Conservation (phyloP, 2,888 invertebrate species). For the Conomelus anceps region DNA sequence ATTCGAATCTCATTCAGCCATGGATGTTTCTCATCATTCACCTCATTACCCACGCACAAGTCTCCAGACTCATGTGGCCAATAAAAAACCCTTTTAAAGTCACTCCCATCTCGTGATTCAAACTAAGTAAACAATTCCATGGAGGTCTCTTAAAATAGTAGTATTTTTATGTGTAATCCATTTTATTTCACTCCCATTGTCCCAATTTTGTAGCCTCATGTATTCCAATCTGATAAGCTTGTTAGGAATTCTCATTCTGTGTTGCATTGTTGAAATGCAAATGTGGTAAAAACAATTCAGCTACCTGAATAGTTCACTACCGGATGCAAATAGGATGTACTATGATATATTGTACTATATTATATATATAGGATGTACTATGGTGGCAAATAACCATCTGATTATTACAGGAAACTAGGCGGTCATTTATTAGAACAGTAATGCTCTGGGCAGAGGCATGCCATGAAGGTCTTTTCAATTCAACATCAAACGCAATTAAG, state of each 20-base stretch:
- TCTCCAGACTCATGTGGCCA: too few relatives aligned
- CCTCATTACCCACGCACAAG: too few relatives aligned
- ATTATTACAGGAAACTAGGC: not conserved
- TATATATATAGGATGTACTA: too few relatives aligned
- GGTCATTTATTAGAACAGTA: not conserved
- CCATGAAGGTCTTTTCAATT: not conserved
- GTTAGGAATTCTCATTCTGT: too few relatives aligned
- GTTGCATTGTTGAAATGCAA: not conserved
- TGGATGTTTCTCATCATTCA: too few relatives aligned
- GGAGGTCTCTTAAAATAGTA: not conserved
- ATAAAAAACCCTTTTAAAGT: too few relatives aligned
- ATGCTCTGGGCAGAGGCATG: not conserved
- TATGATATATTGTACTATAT: too few relatives aligned
- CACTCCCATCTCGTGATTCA: too few relatives aligned
- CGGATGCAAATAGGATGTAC: not conserved
- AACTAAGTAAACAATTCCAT: too few relatives aligned
- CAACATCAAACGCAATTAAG: not conserved
- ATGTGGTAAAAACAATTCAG: not conserved
- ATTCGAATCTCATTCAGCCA: too few relatives aligned
- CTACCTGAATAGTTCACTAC: not conserved
- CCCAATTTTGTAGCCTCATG: not conserved
- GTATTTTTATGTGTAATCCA: not conserved
- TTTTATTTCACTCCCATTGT: not conserved
- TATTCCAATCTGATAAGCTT: not conserved
- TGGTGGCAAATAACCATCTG: not conserved